phyloP scores from a whole-genome alignment of 2,888 invertebrate genomes.

The Pristionchus entomophagus region DNA sequence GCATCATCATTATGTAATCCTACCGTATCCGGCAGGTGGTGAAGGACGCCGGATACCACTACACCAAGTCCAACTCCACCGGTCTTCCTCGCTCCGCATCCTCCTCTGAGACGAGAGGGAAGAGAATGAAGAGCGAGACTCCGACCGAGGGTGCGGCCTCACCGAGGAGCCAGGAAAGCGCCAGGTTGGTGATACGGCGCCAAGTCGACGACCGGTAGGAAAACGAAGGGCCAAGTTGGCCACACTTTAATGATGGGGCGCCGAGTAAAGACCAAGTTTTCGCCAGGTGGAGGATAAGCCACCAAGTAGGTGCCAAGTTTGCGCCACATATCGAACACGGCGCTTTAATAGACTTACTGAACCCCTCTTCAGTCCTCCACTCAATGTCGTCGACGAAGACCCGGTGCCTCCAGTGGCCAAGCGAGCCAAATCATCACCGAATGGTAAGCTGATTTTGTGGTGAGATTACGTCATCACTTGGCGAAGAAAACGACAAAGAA shows the following conservation, averaged over 20 bases:
- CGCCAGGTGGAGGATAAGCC: not conserved
- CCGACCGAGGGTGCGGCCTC: not conserved
- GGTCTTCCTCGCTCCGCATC: conserved; percentile 20
- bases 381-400: conserved; percentile 18
- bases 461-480: not conserved
- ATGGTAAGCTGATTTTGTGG: not conserved
- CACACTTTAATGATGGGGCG: too few species aligned
- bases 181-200: too few species aligned
- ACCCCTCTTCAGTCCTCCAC: not conserved
- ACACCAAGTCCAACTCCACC: conserved; percentile 79
- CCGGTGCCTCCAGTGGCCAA: not conserved
- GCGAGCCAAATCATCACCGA: not conserved
- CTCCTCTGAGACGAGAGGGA: not conserved
- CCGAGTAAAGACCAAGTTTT: too few species aligned
- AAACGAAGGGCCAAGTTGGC: too few species aligned
- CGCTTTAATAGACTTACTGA: not conserved
- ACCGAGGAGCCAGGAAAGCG: not conserved
- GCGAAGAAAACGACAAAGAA: too few species aligned
- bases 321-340: not conserved
- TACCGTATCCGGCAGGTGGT: conserved; percentile 83
- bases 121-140: conserved; percentile 30
- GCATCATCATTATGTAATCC: too few species aligned
- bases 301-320: not conserved
- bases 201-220: too few species aligned
- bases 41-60: conserved; percentile 89